Evolutionary conservation across 2,113 vertebrate species (phyloP).

Genomic region (Calonectris borealis): DNA sequence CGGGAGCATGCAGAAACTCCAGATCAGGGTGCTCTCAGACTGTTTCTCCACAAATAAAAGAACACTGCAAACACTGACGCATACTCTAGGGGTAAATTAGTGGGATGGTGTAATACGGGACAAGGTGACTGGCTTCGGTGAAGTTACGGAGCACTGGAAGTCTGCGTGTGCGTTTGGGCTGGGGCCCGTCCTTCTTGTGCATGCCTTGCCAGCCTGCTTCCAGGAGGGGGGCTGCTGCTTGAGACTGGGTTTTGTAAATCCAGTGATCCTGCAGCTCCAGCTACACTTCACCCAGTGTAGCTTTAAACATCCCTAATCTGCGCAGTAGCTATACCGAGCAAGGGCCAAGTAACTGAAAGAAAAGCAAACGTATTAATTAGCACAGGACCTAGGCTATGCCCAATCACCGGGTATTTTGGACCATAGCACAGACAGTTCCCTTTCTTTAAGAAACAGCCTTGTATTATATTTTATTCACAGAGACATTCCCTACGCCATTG

Average conservation of each 20-base stretch:
- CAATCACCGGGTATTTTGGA: background rate
- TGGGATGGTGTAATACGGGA: background rate
- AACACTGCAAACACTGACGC: fast-evolving
- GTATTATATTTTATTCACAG: conserved; percentile 59
- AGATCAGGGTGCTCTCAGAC: background rate
- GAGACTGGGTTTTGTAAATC: background rate
- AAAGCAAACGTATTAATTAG: background rate
- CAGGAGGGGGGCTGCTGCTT: background rate
- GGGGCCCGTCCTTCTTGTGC: background rate
- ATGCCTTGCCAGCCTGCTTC: background rate
- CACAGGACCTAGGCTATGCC: background rate
- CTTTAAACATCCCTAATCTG: background rate
- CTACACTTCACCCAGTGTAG: background rate
- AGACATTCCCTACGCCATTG: conserved; percentile 11
- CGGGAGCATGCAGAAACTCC: fast-evolving
- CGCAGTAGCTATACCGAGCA: background rate
- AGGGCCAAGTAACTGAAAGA: background rate
- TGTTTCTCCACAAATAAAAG: background rate
- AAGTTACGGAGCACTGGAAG: background rate
- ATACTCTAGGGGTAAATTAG: background rate
- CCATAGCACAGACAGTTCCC: conserved; percentile 28
- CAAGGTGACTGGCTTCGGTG: fast-evolving
- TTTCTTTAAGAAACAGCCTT: conserved; percentile 55
- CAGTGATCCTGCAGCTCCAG: background rate
- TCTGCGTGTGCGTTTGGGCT: fast-evolving